Evolutionary conservation across 1,140 invertebrate species (phyloP).

Genomic region (Psilanteris sp.): DNA sequence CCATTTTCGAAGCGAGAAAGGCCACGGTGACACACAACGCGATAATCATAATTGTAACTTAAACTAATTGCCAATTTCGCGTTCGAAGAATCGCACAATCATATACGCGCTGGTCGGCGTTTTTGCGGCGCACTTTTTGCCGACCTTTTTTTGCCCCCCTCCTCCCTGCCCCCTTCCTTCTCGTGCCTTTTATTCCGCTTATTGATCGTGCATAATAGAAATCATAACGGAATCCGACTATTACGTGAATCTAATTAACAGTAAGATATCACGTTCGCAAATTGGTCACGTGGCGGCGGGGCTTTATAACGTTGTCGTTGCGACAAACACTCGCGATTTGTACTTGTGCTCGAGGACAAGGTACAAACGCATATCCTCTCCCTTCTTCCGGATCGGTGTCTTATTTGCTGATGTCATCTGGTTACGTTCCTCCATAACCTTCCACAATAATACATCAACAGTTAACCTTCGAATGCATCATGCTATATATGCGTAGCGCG

Average conservation of each 20-base stretch:
- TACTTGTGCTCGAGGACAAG: slow-evolving; percentile 63
- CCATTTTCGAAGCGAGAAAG: no score
- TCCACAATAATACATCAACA: slow-evolving; percentile 63
- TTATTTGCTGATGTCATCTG: slow-evolving; percentile 63
- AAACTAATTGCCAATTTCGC: no score
- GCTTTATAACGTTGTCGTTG: slow-evolving; percentile 8
- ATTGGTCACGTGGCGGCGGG: slow-evolving; percentile 41
- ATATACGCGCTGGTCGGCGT: no score
- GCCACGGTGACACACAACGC: no score
- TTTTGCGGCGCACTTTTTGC: no score
- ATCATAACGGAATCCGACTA: slow-evolving; percentile 32
- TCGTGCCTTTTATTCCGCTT: no score
- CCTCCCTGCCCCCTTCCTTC: no score
- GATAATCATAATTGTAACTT: no score
- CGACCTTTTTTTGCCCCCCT: no score
- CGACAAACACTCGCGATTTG: slow-evolving; percentile 20
- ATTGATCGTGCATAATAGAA: slow-evolving; percentile 7
- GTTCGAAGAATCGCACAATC: no score
- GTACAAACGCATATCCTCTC: slow-evolving; percentile 54
- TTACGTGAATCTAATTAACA: slow-evolving; percentile 48
- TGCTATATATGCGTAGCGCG: slow-evolving; percentile 36
- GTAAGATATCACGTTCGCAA: slow-evolving; percentile 19
- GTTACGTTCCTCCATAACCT: slow-evolving; percentile 65
- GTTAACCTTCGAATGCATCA: slow-evolving; percentile 66
- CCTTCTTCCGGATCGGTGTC: slow-evolving; percentile 57